These are phyloP conservation scores for Entelurus aequoreus DNA, from an alignment of 2,113 vertebrate genomes.

Conservation along the genomic window DNA sequence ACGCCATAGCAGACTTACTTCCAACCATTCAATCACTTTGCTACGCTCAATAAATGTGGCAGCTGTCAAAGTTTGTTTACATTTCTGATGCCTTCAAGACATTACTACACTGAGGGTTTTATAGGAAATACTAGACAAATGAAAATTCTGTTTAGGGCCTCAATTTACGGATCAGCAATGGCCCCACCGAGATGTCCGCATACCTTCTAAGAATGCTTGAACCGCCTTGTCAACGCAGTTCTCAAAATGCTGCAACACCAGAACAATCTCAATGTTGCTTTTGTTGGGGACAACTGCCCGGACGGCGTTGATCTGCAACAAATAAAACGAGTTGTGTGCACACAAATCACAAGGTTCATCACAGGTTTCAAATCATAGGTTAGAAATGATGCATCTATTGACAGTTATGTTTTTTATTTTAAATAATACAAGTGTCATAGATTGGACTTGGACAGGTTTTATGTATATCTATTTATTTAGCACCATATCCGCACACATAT, in stretches of 20 bases:
- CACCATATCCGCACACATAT: too few relatives aligned
- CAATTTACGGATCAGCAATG: neutral
- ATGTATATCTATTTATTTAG: too few relatives aligned
- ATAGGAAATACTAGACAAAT: neutral
- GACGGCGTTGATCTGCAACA: constrained; percentile 83
- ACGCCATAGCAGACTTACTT: neutral
- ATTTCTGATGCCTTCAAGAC: too few relatives aligned
- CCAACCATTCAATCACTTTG: neutral
- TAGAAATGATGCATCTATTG: neutral
- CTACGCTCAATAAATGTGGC: neutral
- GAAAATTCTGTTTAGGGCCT: neutral
- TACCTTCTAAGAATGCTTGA: constrained; percentile 96
- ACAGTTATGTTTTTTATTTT: too few relatives aligned
- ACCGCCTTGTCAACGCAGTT: constrained; percentile 90
- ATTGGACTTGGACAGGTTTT: too few relatives aligned
- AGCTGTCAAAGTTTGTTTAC: neutral
- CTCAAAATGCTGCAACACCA: constrained; percentile 94
- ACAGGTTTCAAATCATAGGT: neutral
- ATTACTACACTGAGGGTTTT: neutral
- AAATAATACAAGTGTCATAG: too few relatives aligned
- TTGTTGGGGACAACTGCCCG: constrained; percentile 91
- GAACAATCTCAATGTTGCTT: constrained; percentile 95
- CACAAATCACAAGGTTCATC: neutral
- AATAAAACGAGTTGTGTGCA: neutral
- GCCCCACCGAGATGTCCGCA: neutral